Percentiles rank a stretch among this genome's conserved stretches.
Evolutionary conservation across 1,140 invertebrate genomes (phyloP).

Genomic region (Eupeodes corollae): DNA sequence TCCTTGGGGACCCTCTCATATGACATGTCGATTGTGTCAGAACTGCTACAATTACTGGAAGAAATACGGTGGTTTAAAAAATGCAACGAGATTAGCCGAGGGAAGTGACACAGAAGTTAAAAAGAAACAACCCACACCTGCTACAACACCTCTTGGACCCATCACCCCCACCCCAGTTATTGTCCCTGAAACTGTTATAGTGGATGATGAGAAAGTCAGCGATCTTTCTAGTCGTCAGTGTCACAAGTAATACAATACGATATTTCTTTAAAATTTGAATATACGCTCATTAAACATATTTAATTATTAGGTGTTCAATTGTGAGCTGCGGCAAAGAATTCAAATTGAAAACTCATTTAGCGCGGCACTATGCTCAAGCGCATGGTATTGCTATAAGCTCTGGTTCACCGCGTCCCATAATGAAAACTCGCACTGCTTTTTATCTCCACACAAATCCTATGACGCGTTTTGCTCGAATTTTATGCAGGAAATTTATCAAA

Average conservation of each 20-base stretch:
- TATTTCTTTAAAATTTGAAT: not conserved
- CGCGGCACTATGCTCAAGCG: conserved; percentile 81
- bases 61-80: conserved; percentile 92
- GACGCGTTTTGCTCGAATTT: conserved; percentile 72
- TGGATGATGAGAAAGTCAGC: conserved; percentile 39
- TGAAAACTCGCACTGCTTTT: conserved; percentile 94
- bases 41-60: conserved; percentile 97
- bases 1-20: conserved; percentile 81
- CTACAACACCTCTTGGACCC: conserved; percentile 9
- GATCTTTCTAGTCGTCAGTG: conserved; percentile 38
- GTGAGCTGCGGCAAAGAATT: conserved; percentile 88
- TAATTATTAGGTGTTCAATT: conserved; percentile 60
- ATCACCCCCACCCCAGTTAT: conserved; percentile 10
- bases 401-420: conserved; percentile 79
- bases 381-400: conserved; percentile 62
- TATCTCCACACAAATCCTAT: conserved; percentile 82
- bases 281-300: not conserved
- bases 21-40: conserved; percentile 84
- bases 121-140: conserved; percentile 35
- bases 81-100: conserved; percentile 44
- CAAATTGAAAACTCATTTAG: conserved; percentile 82
- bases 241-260: conserved; percentile 20
- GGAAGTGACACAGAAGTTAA: conserved; percentile 44
- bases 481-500: conserved; percentile 72
- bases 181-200: conserved; percentile 14